Percentiles rank a stretch among this genome's conserved stretches.
phyloP scores from a whole-genome alignment of 2,888 invertebrate genomes.

The Dermolepida albohirtum region DNA sequence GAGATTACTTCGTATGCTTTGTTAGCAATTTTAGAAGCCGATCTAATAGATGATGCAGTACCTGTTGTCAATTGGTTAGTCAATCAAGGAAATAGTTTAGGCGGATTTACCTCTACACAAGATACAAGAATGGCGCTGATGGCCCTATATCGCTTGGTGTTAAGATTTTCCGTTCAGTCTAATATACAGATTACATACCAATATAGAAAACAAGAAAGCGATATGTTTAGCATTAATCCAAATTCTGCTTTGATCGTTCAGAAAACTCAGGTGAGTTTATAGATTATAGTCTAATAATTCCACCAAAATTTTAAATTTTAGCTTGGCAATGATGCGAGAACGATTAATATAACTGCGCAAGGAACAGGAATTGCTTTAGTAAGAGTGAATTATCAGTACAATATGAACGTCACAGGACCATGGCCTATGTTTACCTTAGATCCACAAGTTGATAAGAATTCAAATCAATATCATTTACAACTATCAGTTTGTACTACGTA shows the following conservation, averaged over 20 bases:
- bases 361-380: conserved; percentile 85
- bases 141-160: conserved; percentile 76
- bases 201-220: conserved; percentile 64
- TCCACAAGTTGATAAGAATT: conserved; percentile 86
- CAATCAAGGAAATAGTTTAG: conserved; percentile 75
- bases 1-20: conserved; percentile 92
- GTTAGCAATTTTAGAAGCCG: conserved; percentile 73
- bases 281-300: no score
- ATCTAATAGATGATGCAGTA: conserved; percentile 67
- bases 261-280: conserved; percentile 74
- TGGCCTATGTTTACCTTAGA: conserved; percentile 89
- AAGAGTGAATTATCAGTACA: conserved; percentile 83
- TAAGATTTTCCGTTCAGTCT: conserved; percentile 68
- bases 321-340: conserved; percentile 69
- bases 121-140: conserved; percentile 82
- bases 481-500: conserved; percentile 86
- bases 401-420: conserved; percentile 87
- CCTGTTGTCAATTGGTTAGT: conserved; percentile 81
- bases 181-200: conserved; percentile 63
- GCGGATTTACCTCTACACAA: conserved; percentile 80
- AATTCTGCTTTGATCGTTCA: conserved; percentile 87
- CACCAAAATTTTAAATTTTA: conserved; percentile 52
- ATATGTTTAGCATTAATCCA: conserved; percentile 76
- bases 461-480: conserved; percentile 80
- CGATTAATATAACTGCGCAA: conserved; percentile 79